Evolutionary conservation across 1,140 invertebrate species (phyloP), one percentile per base, ranked within the genome.

Genomic region (Apis dorsata): DNA sequence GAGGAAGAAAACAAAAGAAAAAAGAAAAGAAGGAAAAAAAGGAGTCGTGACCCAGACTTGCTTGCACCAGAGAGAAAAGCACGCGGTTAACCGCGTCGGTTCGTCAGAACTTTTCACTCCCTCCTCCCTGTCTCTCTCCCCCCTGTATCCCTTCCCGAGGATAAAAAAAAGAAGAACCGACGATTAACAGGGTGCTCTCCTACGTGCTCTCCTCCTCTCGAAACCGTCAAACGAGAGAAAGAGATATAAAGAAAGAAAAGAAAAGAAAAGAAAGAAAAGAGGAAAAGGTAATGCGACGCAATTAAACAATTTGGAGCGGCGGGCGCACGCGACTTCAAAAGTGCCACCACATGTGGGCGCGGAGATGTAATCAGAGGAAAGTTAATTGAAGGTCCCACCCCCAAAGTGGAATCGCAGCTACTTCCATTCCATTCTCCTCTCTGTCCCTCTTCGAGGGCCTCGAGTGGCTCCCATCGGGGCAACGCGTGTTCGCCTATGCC

Each of bases 361-460:
- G 84, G 63, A 73, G 73, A 90, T 86, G 88, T 89, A 90, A 92
- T 91, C 90, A 92, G 34, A 44, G 90, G 90, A 87, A 91, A 93
- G 90, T 93, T 93, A 93, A 93, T 93, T 93, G 92, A 93, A 87
- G 91, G 79, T 85, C 79, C 81, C 79, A 53, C 73, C 66, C 57
- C 59, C 13, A 3, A 13, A 7, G 60, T 71, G 69, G 34, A 44
- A 44, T n/a, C 70, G 44, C 44, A 79, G 59, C 49, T 44, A 44
- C 60, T 62, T 62, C n/a, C 17, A 44, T 44, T 15, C 53, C 24
- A n/a, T 51, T 65, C 79, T 79, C 60, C 51, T 70, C 75, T 49
- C 68, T 63, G 84, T 73, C 75, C 12, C 34, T 24, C 15, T 13
- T 2, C 8, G 57, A 65, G 71, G 24, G 57, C 76, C 21, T 88